Evolutionary conservation across 2,113 vertebrate genomes (phyloP).

Genomic region (Mesitornis unicolor): DNA sequence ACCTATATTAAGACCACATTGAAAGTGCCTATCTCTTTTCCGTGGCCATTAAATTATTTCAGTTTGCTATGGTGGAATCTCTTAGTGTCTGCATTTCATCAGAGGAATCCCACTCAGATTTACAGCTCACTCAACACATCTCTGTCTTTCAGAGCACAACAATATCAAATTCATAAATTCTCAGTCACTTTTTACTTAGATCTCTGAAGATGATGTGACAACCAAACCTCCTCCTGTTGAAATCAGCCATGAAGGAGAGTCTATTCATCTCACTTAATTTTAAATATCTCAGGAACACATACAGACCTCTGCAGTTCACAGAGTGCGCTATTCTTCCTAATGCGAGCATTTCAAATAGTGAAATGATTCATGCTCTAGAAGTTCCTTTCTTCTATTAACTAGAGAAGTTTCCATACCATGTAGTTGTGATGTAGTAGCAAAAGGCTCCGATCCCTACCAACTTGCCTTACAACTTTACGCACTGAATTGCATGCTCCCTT

Average conservation of each 20-base stretch:
- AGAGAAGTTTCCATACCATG: background rate
- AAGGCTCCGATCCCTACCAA: background rate
- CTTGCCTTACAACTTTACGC: background rate
- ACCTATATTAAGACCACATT: background rate
- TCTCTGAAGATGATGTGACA: background rate
- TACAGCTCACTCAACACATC: background rate
- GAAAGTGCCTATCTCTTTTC: background rate
- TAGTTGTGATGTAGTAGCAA: background rate
- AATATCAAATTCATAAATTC: background rate
- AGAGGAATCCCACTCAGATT: background rate
- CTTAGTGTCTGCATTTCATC: background rate
- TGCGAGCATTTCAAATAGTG: background rate
- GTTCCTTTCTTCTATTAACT: background rate
- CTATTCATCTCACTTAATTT: background rate
- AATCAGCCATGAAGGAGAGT: background rate
- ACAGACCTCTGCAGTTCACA: background rate
- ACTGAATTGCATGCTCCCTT: background rate
- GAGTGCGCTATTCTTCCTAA: background rate
- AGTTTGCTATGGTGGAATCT: background rate
- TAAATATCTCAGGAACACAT: background rate
- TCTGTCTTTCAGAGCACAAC: background rate
- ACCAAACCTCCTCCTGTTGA: background rate
- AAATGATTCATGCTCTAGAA: background rate
- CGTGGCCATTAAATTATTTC: background rate
- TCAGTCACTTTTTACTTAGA: background rate